Evolutionary conservation across 2,113 vertebrate genomes (phyloP), one percentile per base, ranked within the genome.

Genomic region (Pipa parva): DNA sequence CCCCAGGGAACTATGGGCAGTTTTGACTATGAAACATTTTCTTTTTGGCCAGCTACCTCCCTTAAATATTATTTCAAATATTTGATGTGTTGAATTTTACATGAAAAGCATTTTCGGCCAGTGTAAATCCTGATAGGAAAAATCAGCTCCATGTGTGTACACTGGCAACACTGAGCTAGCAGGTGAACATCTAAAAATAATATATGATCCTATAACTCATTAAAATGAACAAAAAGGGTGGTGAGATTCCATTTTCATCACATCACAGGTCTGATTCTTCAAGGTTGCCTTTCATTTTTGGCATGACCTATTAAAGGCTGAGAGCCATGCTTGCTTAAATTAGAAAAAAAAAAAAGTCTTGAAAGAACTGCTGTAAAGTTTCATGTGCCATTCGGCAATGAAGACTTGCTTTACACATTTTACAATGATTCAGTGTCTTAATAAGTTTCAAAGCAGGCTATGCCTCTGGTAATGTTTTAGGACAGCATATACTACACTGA

Each of bases 171-270:
- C 66, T 49, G 54, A 70, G 29, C 57, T 61, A 61, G 57, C 66
- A 69, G 66, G 66, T 69, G 66, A 70, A 70, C 66, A 70, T 70
- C 66, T 70, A 70, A 70, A 51, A 70, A 70, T 70, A 70, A 70
- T 70, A 70, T 61, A 70, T 70, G 66, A 70, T 49, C 49, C 66
- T 59, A 54, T 70, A 61, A 70, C 65, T 70, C 58, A 70, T 70
- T 70, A 61, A 70, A 70, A 70, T 61, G 33, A 70, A 70, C 66
- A 70, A 70, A 70, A 70, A 60, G 66, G 58, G 66, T 70, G 57
- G 66, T 61, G 58, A 70, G 58, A 70, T 70, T 70, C 66, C 66
- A 61, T 70, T 70, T 70, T 70, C 66, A 70, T 70, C 58, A 61
- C 66, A 70, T 70, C 66, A 70, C 65, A 61, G 33, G 66, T 70